Evolutionary conservation across 1,140 invertebrate species (phyloP).

Genomic region (Penaeus chinensis): DNA sequence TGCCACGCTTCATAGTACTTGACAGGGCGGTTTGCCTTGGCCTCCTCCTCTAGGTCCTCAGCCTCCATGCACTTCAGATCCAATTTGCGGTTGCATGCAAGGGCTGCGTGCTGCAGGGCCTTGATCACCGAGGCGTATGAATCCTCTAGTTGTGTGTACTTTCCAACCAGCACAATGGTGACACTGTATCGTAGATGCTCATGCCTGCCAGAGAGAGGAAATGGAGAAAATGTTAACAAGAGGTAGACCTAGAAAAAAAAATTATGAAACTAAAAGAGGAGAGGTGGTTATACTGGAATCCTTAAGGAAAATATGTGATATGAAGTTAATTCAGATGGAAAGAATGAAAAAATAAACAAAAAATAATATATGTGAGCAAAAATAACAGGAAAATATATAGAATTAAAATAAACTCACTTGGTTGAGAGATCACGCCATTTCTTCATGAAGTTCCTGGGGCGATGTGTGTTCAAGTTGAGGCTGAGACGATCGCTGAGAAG

Average conservation of each 20-base stretch:
- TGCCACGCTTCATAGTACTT: slow-evolving; percentile 95
- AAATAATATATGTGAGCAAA: neutral
- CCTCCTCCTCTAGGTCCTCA: slow-evolving; percentile 84
- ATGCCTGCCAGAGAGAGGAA: slow-evolving; percentile 70
- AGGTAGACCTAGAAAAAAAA: neutral
- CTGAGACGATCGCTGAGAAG: slow-evolving; percentile 87
- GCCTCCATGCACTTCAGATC: slow-evolving; percentile 77
- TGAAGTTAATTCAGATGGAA: neutral
- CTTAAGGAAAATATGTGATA: neutral
- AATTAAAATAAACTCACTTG: slow-evolving; percentile 68
- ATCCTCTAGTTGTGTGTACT: slow-evolving; percentile 96
- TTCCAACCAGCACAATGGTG: slow-evolving; percentile 96
- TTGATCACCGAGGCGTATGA: slow-evolving; percentile 97
- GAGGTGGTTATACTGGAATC: neutral
- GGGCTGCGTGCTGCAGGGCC: slow-evolving; percentile 91
- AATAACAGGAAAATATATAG: slow-evolving; percentile 8
- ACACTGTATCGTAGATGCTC: slow-evolving; percentile 84
- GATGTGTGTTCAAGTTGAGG: slow-evolving; percentile 77
- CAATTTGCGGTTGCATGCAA: slow-evolving; percentile 85
- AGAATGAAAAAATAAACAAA: neutral
- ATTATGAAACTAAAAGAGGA: neutral
- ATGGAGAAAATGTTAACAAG: slow-evolving; percentile 26
- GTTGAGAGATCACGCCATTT: slow-evolving; percentile 92
- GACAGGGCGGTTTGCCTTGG: slow-evolving; percentile 79
- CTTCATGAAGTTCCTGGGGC: slow-evolving; percentile 81